A percentile compares a stretch with the other conserved stretches of the same genome.
phyloP scores from a whole-genome alignment of 92 coral and sea anemone genomes.

The Zoanthus sociatus region DNA sequence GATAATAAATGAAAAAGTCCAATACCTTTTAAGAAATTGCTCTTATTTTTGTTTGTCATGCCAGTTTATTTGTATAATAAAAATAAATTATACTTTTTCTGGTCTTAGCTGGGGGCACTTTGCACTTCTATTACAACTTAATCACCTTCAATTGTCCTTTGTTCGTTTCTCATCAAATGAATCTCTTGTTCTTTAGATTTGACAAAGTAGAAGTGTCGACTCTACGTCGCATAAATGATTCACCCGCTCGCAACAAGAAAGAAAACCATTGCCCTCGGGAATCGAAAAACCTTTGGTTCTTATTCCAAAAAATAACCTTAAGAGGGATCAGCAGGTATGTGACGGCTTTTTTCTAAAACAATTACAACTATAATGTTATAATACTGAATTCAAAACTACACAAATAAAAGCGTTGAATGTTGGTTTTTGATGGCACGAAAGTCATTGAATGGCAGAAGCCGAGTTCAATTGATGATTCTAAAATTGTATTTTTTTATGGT shows the following conservation, averaged over 20 bases:
- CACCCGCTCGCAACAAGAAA: background rate
- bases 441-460: background rate
- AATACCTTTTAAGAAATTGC: background rate
- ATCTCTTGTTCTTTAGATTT: background rate
- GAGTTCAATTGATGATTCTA: background rate
- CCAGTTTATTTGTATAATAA: background rate
- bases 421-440: background rate
- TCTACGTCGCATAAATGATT: background rate
- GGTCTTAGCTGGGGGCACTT: conserved; percentile 29
- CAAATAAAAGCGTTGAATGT: background rate
- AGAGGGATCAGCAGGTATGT: background rate
- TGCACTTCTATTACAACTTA: conserved; percentile 9
- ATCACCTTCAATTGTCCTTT: conserved; percentile 5
- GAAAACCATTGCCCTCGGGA: background rate
- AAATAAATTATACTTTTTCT: conserved; percentile 1
- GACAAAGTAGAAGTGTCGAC: background rate
- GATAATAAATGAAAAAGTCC: background rate
- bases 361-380: background rate
- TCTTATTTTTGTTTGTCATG: background rate
- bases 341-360: background rate
- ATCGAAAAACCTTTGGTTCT: background rate
- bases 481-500: background rate
- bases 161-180: conserved; percentile 13
- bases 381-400: background rate
- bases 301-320: background rate